These are phyloP conservation scores for Gambusia holbrooki DNA, from an alignment of 2,113 vertebrate genomes.

Conservation along the genomic window DNA sequence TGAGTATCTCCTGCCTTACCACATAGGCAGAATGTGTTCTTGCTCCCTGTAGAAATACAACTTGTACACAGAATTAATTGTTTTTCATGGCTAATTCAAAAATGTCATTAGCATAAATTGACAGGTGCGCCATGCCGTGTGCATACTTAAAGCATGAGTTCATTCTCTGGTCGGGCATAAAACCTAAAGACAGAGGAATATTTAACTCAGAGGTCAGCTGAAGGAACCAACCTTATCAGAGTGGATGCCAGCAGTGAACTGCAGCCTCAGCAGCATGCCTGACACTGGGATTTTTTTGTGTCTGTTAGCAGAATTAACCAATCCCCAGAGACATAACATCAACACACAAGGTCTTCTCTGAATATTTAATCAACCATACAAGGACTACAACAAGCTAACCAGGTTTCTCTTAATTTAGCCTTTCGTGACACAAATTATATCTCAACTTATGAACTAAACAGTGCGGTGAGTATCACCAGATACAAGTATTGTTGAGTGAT, in stretches of 20 bases:
- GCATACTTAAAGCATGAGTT: constrained; percentile 66
- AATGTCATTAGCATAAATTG: constrained; percentile 71
- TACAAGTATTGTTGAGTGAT: neutral
- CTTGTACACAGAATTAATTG: constrained; percentile 72
- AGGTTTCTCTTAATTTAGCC: constrained; percentile 32
- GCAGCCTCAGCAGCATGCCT: constrained; percentile 71
- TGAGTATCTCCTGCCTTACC: constrained; percentile 44
- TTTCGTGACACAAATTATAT: constrained; percentile 18
- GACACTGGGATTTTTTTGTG: constrained; percentile 63
- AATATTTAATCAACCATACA: constrained; percentile 66
- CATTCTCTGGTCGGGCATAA: constrained; percentile 47
- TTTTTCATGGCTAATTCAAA: constrained; percentile 71
- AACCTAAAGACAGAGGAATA: constrained; percentile 44
- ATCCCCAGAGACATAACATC: constrained; percentile 70
- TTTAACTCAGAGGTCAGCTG: constrained; percentile 71
- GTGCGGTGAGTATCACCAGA: neutral
- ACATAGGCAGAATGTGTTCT: constrained; percentile 61
- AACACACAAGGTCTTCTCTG: constrained; percentile 67
- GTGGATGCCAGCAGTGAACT: constrained; percentile 61
- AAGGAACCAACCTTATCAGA: constrained; percentile 62
- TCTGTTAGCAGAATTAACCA: constrained; percentile 76
- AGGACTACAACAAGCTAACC: constrained; percentile 39
- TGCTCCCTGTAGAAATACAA: constrained; percentile 64
- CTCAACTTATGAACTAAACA: constrained; percentile 21
- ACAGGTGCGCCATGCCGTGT: constrained; percentile 57